Evolutionary conservation across 2,888 invertebrate genomes (phyloP), one percentile per base, ranked within the genome.

Genomic region (Toxonevra muliebris): DNA sequence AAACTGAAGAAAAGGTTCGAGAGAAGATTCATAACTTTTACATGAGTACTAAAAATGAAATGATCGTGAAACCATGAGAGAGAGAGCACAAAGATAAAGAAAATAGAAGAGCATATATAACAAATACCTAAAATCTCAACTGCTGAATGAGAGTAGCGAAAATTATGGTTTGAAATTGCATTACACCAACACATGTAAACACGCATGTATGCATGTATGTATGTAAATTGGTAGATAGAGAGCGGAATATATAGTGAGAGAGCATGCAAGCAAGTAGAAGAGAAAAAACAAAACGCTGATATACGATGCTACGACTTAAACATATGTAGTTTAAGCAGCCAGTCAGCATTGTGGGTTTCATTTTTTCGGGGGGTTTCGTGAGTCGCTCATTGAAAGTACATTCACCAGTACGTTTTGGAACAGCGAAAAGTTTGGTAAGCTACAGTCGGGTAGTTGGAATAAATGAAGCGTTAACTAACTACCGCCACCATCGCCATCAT

Each of bases 401-500:
- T 62, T 69, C 72, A 71, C 66, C 74, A 76, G 81, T 80, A 78
- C 75, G 79, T 77, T 79, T 82, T 80, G 73, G 77, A 80, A 79
- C 80, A 76, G 80, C 81, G 79, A 74, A 76, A 76, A 75, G 79
- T 76, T 78, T 79, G 80, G 81, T 77, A 75, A 30, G 79, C 75
- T 75, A 59, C 15, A 65, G 42, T 53, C 65, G 65, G 48, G 59
- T 20, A 65, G 12, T 15, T 50, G 58, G n/a, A 61, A 42, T 17
- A 30, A 58, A 17, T 19, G 17, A 60, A 50, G 58, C 30, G 30
- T 30, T 30, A 66, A 43, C 66, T 53, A 41, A 72, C 72, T 71
- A 66, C 45, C 61, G 61, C 15, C 66, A 71, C 52, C 64, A 69
- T 54, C 69, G 71, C 55, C 65, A 65, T 42, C 54, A 68, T 66